Evolutionary conservation across 2,888 invertebrate species (phyloP).

Genomic region (Spisula subtruncata): DNA sequence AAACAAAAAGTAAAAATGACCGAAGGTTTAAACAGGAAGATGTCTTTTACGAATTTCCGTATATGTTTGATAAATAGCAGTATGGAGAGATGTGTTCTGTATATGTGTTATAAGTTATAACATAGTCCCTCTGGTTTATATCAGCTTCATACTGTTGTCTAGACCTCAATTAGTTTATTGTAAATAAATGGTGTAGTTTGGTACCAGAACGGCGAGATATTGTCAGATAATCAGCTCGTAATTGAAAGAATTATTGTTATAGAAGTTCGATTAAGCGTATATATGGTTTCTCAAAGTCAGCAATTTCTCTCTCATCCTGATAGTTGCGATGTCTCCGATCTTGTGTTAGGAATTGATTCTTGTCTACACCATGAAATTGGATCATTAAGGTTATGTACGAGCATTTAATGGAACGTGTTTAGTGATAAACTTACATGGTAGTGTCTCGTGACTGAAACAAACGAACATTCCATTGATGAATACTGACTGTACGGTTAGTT

Average conservation of each 20-base stretch:
- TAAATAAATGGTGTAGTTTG: conserved; percentile 43
- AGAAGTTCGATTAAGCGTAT: conserved; percentile 19
- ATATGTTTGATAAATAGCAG: no score
- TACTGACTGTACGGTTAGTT: no score
- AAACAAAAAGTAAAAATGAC: no score
- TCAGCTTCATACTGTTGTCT: not conserved
- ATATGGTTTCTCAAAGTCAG: conserved; percentile 18
- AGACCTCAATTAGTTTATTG: conserved; percentile 31
- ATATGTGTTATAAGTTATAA: not conserved
- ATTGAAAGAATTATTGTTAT: conserved; percentile 28
- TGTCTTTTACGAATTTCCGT: no score
- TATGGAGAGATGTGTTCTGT: not conserved
- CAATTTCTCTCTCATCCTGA: not conserved
- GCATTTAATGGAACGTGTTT: not conserved
- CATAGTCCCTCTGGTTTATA: conserved; percentile 8
- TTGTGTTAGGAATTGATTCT: not conserved
- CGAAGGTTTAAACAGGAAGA: no score
- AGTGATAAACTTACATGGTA: not conserved
- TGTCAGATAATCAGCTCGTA: not conserved
- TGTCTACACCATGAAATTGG: not conserved
- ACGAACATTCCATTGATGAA: no score
- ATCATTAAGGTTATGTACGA: not conserved
- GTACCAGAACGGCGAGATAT: not conserved
- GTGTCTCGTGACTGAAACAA: no score
- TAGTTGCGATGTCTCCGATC: not conserved